Conservation (phyloP, 2,797 vertebrate genomes). For the Danio albolineatus region DNA sequence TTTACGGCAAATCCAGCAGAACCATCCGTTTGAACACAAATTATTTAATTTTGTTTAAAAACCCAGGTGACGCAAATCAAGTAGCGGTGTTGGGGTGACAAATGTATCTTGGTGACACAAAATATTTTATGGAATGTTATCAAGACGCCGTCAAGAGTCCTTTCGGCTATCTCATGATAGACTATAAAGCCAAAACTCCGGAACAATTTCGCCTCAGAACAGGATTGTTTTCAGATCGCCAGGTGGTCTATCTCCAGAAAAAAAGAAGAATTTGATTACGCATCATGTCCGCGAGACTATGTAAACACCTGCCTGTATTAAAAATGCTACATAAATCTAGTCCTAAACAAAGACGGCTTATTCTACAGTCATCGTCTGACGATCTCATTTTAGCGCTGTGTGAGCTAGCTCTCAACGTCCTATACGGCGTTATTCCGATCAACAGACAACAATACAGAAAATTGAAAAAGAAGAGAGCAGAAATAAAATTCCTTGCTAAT, state of each 20-base stretch:
- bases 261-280: neutral
- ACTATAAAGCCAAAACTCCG: slow-evolving; percentile 11
- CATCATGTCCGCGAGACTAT: neutral
- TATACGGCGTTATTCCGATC: neutral
- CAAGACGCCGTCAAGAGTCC: neutral
- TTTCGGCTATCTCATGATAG: slow-evolving; percentile 1
- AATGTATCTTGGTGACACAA: neutral
- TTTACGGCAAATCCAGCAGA: neutral
- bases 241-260: neutral
- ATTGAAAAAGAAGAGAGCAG: neutral
- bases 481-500: neutral
- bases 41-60: neutral
- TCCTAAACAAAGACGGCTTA: neutral
- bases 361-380: neutral
- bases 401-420: neutral
- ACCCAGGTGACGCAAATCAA: neutral
- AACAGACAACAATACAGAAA: neutral
- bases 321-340: neutral
- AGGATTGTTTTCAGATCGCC: neutral
- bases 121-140: slow-evolving; percentile 1
- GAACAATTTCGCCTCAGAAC: neutral
- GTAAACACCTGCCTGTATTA: neutral
- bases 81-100: neutral
- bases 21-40: neutral
- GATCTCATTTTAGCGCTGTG: neutral